Evolutionary conservation across 2,113 vertebrate species (phyloP), one percentile per base, ranked within the genome.

Genomic region (Heterotis niloticus): DNA sequence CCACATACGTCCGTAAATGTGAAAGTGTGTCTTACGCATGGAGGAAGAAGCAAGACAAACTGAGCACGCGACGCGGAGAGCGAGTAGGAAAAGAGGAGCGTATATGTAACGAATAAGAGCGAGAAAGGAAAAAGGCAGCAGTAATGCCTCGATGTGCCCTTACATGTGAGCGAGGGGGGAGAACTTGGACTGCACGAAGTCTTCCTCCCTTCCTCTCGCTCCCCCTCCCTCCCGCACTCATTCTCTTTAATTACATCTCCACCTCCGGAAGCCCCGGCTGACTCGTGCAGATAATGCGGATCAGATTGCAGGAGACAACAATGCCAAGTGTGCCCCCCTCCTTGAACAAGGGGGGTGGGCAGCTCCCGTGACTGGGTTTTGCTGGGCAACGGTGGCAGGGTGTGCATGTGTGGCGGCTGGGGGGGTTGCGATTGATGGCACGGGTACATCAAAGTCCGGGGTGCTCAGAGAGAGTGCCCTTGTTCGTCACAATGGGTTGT

Each of bases 201-300:
- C 64, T 75, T 7, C 29, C 57, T 34, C 57, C 20, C 17, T 64
- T 57, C 62, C 23, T n/a, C 57, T 60, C 73, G 18, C 60, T 76
- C 34, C 18, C 29, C 12, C 26, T 68, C 28, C 17, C 69, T 20
- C 17, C 44, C 20, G 16, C 17, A 5, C 10, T 20, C 12, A 12
- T 62, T 62, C 20, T 26, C 57, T 62, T 78, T 71, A 78, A 78
- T 78, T 62, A 78, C 77, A 51, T 23, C 2, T 54, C 20, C 13
- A 28, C n/a, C 68, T 71, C 77, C 77, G 57, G 77, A 78, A 70
- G 67, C 67, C 54, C 77, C 62, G 77, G 67, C 76, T 78, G 80
- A 75, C 64, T 23, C 62, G 67, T 18, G n/a, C 65, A 62, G 77
- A 75, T 82, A 64, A 76, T 26, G 16, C 28, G 67, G 66, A 80